Base-by-base conservation (phyloP, 2,797 vertebrate genomes). In the Notoglanidium macrostoma region DNA sequence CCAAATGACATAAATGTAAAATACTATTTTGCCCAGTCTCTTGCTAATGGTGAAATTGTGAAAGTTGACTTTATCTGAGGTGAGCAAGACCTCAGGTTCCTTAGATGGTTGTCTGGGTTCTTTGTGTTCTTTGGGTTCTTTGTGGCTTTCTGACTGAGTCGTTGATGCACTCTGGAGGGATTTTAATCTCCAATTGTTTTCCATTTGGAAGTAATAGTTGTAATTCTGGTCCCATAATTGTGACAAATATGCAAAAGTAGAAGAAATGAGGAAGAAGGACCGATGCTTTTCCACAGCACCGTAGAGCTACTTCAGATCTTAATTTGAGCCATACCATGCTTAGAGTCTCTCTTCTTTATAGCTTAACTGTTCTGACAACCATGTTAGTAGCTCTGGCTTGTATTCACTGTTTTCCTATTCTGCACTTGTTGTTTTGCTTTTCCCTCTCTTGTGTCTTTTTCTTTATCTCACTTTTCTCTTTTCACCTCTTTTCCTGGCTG, bases 391-490 rank as follows among this genome's bases (percentile, higher is more conserved):
- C 19, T 73, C 14, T 83, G 59, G 14, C 12, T 23, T 83, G 14
- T 59, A 8, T 40, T 59, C 21, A 40, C 83, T 83, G 14, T 74
- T n/a, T 79, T 86, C 35, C 35, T 29, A n/a, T 76, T 77, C n/a
- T 89, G 51, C 51, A 55, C 59, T 79, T n/a, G n/a, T 46, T 85
- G 8, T 29, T 85, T 74, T 32, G 44, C 23, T 54, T 51, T 70
- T 29, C 72, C 70, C 32, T 84, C 17, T 19, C 83, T 54, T 70
- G 81, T 82, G 23, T 15, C 68, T 40, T 87, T 61, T 85, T 59
- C 90, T 76, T 73, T 70, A 68, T 89, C 87, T 73, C 77, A 87
- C 86, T 85, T 90, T 46, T 88, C 57, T 82, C 26, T 89, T 32
- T 85, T 88, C 10, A 29, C 46, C 26, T 49, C 44, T n/a, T 83